Conservation (phyloP, 2,888 invertebrate genomes). For the Ctenicera cuprea region DNA sequence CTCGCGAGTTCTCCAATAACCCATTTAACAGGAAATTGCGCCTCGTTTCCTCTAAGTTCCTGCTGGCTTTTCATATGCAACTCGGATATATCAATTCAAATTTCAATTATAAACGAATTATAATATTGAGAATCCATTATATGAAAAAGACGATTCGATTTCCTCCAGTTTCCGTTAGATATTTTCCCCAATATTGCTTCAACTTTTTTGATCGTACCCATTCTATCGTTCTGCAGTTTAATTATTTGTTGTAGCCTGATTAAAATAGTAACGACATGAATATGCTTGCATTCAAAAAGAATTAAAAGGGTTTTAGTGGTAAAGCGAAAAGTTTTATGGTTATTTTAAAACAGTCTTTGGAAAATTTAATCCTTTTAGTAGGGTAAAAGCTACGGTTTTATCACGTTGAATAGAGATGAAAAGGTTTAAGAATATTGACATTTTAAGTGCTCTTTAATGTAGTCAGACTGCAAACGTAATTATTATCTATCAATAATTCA, state of each 20-base stretch:
- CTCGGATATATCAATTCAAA: conserved; percentile 36
- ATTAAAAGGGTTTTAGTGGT: too few relatives aligned
- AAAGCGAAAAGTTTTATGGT: too few relatives aligned
- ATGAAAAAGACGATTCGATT: conserved; percentile 24
- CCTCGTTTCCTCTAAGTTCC: conserved; percentile 35
- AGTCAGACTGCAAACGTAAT: background rate
- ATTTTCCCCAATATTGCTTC: background rate
- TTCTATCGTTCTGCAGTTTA: background rate
- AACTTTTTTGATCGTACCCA: background rate
- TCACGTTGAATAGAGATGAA: background rate
- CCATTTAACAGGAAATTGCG: conserved; percentile 43
- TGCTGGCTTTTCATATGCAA: conserved; percentile 33
- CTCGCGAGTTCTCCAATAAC: conserved; percentile 39
- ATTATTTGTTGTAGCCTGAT: background rate
- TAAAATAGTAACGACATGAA: too few relatives aligned
- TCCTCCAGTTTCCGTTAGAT: too few relatives aligned
- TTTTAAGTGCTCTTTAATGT: conserved; percentile 10
- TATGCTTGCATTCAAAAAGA: too few relatives aligned
- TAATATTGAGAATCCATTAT: conserved; percentile 25
- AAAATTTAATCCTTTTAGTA: too few relatives aligned
- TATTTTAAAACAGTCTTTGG: too few relatives aligned
- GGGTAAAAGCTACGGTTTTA: background rate
- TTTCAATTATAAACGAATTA: conserved; percentile 40
- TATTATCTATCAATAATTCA: background rate
- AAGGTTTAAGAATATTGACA: conserved; percentile 18